Conservation (phyloP, 2,797 vertebrate species). For the Muscicapa comitata region DNA sequence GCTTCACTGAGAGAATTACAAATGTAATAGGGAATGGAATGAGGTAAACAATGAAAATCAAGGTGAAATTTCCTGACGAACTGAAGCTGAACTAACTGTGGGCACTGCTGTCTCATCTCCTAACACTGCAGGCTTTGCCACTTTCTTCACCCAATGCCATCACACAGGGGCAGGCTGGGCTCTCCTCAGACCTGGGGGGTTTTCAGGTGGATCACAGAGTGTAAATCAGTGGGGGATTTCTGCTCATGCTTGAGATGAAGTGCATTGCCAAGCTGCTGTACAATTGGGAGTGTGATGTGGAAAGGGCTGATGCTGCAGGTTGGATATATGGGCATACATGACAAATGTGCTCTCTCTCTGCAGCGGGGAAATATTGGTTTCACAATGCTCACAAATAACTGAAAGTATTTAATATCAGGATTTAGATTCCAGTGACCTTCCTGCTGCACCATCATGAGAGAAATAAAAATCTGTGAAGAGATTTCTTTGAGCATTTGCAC, state of each 20-base stretch:
- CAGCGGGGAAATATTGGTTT: background rate
- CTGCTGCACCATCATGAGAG: background rate
- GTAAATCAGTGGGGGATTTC: background rate
- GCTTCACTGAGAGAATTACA: slow-evolving; percentile 11
- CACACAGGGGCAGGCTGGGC: background rate
- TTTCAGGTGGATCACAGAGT: background rate
- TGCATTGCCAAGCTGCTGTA: background rate
- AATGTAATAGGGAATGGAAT: background rate
- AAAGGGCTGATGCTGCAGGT: background rate
- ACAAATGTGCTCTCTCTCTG: background rate
- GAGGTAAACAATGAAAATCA: slow-evolving; percentile 2
- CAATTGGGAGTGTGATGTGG: background rate
- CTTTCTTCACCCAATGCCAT: background rate
- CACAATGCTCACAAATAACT: background rate
- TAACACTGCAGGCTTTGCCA: background rate
- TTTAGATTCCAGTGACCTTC: background rate
- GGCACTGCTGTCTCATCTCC: background rate
- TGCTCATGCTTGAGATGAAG: background rate
- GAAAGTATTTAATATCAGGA: background rate
- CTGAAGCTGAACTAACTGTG: slow-evolving; percentile 10
- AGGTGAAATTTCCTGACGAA: background rate
- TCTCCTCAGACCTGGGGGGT: background rate
- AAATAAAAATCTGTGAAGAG: background rate
- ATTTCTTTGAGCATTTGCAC: background rate
- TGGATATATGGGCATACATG: background rate